Base-by-base conservation (phyloP, 2,888 invertebrate genomes). In the Drosophila prolongata region DNA sequence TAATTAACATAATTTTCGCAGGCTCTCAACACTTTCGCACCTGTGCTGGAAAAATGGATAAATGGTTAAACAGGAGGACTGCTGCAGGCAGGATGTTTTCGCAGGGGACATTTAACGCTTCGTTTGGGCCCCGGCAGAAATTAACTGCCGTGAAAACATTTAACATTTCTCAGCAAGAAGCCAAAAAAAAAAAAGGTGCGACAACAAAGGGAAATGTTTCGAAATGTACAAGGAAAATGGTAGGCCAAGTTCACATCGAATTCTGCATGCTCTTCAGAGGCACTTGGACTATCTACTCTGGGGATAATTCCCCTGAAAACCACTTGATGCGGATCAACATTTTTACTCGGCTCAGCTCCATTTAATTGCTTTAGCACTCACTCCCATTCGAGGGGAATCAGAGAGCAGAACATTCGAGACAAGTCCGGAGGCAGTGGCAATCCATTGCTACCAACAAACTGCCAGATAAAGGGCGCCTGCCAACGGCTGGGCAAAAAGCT, bases 111-210 rank as follows among this genome's bases (percentile, higher is more conserved):
- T 84, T 85, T 81, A 81, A 85, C 87, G 84, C 84, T 78, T 78
- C 87, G 84, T 77, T 83, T 68, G 62, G 76, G 67, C 55, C 55
- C 55, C 53, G 58, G 54, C 74, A 62, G 76, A 85, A 78, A 87
- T 87, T 87, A 85, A 85, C 87, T 68, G 78, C 78, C 80, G 70
- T 87, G 77, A 84, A 87, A 81, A 68, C 80, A 87, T 81, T 84
- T 73, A 52, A 56, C 59, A 70, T 72, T 73, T 72, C 71, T 74
- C 58, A 54, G 30, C 44, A 55, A 73, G 42, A 66, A 64, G 59
- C 40, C 58, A 52, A 54, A 75, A 30, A 16, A 75, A 30, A 16
- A 46, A 56, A 53, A 60, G 56, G 19, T 49, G 44, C 35, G 46
- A 55, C 42, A 60, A 60, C 58, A 66, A 56, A 50, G 55, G 56